phyloP scores from a whole-genome alignment of 2,797 vertebrate genomes.

The Miichthys miiuy region DNA sequence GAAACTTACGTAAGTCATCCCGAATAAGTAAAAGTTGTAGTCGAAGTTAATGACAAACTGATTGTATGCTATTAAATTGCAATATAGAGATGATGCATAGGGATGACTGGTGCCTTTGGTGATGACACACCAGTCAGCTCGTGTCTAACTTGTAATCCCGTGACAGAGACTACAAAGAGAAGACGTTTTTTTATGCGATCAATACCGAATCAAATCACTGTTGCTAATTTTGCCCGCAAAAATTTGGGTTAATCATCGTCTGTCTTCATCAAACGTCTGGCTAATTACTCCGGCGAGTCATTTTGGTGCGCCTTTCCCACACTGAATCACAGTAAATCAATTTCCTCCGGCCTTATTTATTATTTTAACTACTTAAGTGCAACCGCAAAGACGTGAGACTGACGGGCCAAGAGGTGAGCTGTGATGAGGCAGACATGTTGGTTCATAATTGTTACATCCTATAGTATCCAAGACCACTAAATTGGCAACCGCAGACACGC shows the following conservation, averaged over 20 bases:
- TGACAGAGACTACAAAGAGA: not conserved
- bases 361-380: slow-evolving; percentile 32
- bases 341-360: slow-evolving; percentile 34
- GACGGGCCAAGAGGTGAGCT: slow-evolving; percentile 39
- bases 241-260: slow-evolving; percentile 30
- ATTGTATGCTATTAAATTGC: slow-evolving; percentile 56
- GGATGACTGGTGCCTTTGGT: slow-evolving; percentile 10
- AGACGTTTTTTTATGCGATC: slow-evolving; percentile 3
- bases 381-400: slow-evolving; percentile 37
- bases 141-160: not conserved
- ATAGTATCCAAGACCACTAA: slow-evolving; percentile 24
- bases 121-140: slow-evolving; percentile 7
- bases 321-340: slow-evolving; percentile 33
- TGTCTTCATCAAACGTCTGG: slow-evolving; percentile 32
- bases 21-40: slow-evolving; percentile 24
- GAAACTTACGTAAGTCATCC: slow-evolving; percentile 29
- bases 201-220: not conserved
- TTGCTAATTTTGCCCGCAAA: slow-evolving; percentile 16
- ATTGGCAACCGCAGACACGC: slow-evolving; percentile 17
- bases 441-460: slow-evolving; percentile 37
- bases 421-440: slow-evolving; percentile 37
- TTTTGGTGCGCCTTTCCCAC: slow-evolving; percentile 9
- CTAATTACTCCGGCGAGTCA: slow-evolving; percentile 36
- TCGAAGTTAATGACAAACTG: slow-evolving; percentile 48
- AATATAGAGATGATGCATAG: slow-evolving; percentile 34